Base-by-base conservation (phyloP, 2,888 invertebrate species). In the Brenthis hecate region DNA sequence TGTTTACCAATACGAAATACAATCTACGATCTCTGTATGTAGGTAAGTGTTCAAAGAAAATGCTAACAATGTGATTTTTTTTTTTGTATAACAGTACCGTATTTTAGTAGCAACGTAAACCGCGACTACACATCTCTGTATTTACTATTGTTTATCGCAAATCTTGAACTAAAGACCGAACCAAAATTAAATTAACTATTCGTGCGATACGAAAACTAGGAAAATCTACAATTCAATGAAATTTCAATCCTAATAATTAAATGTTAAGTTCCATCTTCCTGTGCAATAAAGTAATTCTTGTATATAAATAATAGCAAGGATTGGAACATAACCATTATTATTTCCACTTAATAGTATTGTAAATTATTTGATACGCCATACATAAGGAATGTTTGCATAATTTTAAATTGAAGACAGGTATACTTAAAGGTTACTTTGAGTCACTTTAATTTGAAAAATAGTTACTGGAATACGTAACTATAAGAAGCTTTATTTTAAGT, bases 331-430 rank as follows among this genome's bases (percentile, higher is more conserved):
- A 56, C 56, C 63, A 56, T 65, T 47, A 66, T 62, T 69, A 66
- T 55, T 63, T 66, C 36, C 14, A 66, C 28, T 50, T 70, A 58
- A 66, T 56, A 63, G 58, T 58, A 64, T 63, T 58, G 66, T 66
- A 66, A 68, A 70, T 70, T 66, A 63, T 58, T 51, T 66, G 58
- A 57, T 63, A 63, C 51, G 53, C 55, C 53, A 51, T 66, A 51
- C 43, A 71, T 47, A 68, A 63, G 62, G 65, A 54, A 62, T 56
- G 57, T 65, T 71, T 65, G 61, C 70, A 70, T 70, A 65, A 71
- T 57, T 71, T 68, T 61, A 56, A 56, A 61, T 60, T 48, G 57
- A 36, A 36, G 36, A 36, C 54, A 56, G 60, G 51, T 64, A 65
- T 68, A 64, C 16, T 50, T 64, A 68, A 68, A 68, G 61, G 69